These are phyloP conservation scores for Chrysopa pallens DNA, from an alignment of 1,140 invertebrate species.

Conservation along the genomic window DNA sequence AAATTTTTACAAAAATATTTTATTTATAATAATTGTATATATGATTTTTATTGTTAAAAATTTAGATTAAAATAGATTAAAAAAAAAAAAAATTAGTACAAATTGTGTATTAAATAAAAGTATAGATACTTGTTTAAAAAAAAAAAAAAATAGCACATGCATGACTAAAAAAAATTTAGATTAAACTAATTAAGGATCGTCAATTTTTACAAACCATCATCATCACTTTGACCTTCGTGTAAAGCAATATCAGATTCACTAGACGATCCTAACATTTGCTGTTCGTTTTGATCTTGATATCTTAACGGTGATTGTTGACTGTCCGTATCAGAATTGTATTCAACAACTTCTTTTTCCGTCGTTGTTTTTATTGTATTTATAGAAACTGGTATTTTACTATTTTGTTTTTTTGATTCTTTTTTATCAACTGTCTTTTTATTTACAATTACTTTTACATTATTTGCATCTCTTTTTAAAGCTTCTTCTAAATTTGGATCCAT, in stretches of 20 bases:
- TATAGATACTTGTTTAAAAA: background rate
- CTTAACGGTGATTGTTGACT: conserved; percentile 15
- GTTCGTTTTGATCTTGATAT: conserved; percentile 3
- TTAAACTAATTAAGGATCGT: conserved; percentile 16
- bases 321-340: conserved; percentile 21
- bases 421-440: conserved; percentile 2
- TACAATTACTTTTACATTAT: conserved; percentile 4
- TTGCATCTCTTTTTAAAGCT: background rate
- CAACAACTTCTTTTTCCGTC: conserved; percentile 7
- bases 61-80: background rate
- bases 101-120: background rate
- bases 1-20: no score
- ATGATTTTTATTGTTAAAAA: background rate
- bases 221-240: conserved; percentile 31
- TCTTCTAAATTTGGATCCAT: no score
- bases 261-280: conserved; percentile 35
- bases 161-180: conserved; percentile 21
- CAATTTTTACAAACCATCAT: conserved; percentile 7
- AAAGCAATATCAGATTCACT: conserved; percentile 42
- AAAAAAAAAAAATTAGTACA: background rate
- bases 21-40: no score
- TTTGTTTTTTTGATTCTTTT: conserved; percentile 7
- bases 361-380: background rate
- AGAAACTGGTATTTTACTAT: conserved; percentile 14
- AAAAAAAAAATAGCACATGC: background rate